Conservation (phyloP, 2,888 invertebrate genomes). For the Habroteleia sp. region DNA sequence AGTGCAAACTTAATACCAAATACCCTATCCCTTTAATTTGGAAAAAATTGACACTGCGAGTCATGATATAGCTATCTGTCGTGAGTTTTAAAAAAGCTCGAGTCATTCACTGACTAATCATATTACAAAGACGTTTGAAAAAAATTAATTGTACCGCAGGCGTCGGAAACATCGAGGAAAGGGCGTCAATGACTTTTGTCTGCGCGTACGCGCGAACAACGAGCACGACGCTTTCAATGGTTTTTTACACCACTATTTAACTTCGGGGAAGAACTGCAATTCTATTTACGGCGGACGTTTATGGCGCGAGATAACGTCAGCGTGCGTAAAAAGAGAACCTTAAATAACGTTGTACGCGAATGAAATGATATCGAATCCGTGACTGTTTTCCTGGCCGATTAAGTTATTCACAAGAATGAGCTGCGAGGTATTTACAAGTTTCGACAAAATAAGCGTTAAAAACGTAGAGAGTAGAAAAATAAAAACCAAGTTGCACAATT, state of each 20-base stretch:
- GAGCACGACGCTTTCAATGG: conserved; percentile 11
- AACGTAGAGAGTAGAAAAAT: neutral
- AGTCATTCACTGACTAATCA: too few relatives aligned
- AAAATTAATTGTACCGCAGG: conserved; percentile 33
- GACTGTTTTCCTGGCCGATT: conserved; percentile 4
- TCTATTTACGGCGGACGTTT: conserved; percentile 46
- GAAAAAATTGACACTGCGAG: too few relatives aligned
- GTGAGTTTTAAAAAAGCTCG: too few relatives aligned
- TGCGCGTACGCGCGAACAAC: conserved; percentile 10
- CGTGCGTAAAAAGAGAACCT: conserved; percentile 27
- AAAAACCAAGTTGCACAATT: conserved; percentile 35
- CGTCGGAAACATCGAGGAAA: conserved; percentile 9
- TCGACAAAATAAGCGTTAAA: too few relatives aligned
- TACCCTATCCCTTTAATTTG: too few relatives aligned
- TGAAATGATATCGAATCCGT: conserved; percentile 8
- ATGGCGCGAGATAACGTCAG: conserved; percentile 39
- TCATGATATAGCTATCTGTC: too few relatives aligned
- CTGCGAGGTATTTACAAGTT: conserved; percentile 15
- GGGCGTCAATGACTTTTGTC: conserved; percentile 34
- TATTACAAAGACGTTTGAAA: too few relatives aligned
- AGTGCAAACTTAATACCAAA: too few relatives aligned
- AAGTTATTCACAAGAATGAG: conserved; percentile 18
- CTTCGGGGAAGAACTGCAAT: conserved; percentile 23
- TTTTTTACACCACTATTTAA: conserved; percentile 44
- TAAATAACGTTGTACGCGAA: conserved; percentile 25